Base-by-base conservation (phyloP, 2,888 invertebrate genomes). In the Notodonta dromedarius region DNA sequence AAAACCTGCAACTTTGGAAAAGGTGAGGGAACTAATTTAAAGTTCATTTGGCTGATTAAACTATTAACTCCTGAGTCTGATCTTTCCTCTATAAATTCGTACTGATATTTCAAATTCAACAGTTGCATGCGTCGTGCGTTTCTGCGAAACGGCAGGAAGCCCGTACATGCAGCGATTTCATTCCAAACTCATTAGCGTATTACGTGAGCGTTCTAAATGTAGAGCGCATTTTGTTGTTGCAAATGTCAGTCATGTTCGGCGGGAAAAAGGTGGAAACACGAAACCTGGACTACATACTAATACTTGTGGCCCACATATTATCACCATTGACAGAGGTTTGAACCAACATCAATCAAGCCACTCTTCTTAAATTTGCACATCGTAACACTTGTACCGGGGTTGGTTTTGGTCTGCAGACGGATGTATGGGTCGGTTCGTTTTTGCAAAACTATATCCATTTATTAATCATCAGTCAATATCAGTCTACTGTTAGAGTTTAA, bases 91-190 rank as follows among this genome's bases (percentile, higher is more conserved):
- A 35, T 35, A 5, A 24, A 35, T 35, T 35, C 3, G 39, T 13
- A 55, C 24, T n/a, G 60, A 66, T 64, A 71, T 61, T 57, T 61
- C 60, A 59, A 65, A 70, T 73, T 67, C 62, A 61, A 58, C 61
- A 57, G 66, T 60, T 65, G 67, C 67, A 55, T 65, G 66, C 63
- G 63, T 69, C 74, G 70, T 73, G 65, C 67, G 75, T 59, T 84
- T 82, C 84, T 77, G 59, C 64, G 83, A 83, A 86, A 61, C 63
- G 70, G 73, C 86, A 86, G 86, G 86, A 86, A 84, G 78, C 75
- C 59, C 63, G 61, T 61, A 67, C 71, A 63, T 74, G 69, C 77
- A 76, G 74, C 72, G 63, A 67, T 74, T 76, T 70, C 69, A 73
- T 73, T 73, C 67, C 71, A 69, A 71, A 68, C 73, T 76, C 72